Evolutionary conservation across 1,140 invertebrate genomes (phyloP).

Genomic region (Lepidurus arcticus): DNA sequence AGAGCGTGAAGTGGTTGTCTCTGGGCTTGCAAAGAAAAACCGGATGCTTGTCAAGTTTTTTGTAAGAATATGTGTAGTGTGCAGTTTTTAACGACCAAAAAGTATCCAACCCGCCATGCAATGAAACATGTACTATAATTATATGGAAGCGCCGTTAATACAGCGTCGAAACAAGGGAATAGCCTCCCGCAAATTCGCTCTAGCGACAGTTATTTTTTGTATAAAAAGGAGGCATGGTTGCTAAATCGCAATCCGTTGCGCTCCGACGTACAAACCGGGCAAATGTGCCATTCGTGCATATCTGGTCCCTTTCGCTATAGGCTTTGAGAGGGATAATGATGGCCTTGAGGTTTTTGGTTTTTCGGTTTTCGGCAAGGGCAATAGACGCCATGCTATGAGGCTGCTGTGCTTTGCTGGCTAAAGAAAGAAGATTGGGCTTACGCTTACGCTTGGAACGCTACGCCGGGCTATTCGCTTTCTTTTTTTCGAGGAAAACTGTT

Average conservation of each 20-base stretch:
- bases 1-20: conserved; percentile 21
- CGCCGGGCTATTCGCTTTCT: background rate
- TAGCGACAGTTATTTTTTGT: too few species aligned
- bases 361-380: conserved; percentile 1
- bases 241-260: background rate
- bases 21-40: conserved; percentile 1
- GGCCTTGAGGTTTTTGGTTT: background rate
- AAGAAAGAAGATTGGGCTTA: conserved; percentile 2
- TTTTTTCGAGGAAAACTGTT: background rate
- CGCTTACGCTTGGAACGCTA: background rate
- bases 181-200: too few species aligned
- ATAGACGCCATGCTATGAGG: conserved; percentile 16
- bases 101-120: too few species aligned
- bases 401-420: conserved; percentile 17
- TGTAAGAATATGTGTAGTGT: background rate
- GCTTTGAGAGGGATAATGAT: background rate
- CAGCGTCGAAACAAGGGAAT: too few species aligned
- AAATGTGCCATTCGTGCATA: conserved; percentile 11
- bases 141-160: too few species aligned
- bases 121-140: too few species aligned
- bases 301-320: conserved; percentile 11
- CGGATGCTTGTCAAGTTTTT: background rate
- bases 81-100: too few species aligned
- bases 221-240: background rate
- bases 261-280: background rate